phyloP scores from a whole-genome alignment of 2,888 invertebrate genomes.

The Drosophila melanosoma region DNA sequence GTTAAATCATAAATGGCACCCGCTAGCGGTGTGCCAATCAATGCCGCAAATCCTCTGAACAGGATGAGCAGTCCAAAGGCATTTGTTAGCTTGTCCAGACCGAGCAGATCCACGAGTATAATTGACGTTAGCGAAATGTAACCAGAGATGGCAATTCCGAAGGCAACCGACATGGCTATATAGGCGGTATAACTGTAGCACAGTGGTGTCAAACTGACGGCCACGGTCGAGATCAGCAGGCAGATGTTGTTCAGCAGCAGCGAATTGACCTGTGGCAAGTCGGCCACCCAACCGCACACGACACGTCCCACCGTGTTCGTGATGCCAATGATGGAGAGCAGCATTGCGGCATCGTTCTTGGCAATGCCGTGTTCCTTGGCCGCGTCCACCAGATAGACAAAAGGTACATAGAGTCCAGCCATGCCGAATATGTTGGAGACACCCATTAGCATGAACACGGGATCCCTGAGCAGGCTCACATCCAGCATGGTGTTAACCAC shows the following conservation, averaged over 20 bases:
- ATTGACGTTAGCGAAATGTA: conserved; percentile 99
- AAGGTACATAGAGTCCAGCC: conserved; percentile 98
- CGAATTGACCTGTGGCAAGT: conserved; percentile 96
- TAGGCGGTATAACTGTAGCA: conserved; percentile 91
- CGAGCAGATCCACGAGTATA: conserved; percentile 97
- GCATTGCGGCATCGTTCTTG: conserved; percentile 87
- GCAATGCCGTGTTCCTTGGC: conserved; percentile 90
- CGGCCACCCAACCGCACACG: conserved; percentile 94
- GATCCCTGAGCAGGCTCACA: conserved; percentile 93
- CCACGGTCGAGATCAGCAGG: conserved; percentile 94
- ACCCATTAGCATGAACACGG: conserved; percentile 95
- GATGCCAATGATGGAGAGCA: conserved; percentile 89
- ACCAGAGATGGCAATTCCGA: conserved; percentile 97
- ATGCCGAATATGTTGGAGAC: conserved; percentile 98
- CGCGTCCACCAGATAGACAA: conserved; percentile 96
- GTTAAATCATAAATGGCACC: conserved; percentile 97
- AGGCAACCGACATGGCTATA: conserved; percentile 93
- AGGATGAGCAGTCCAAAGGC: conserved; percentile 98
- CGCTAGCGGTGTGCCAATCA: conserved; percentile 93
- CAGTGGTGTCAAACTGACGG: conserved; percentile 93
- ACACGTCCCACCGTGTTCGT: conserved; percentile 97
- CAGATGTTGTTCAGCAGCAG: conserved; percentile 97
- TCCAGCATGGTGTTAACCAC: conserved; percentile 96
- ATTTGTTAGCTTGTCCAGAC: conserved; percentile 97
- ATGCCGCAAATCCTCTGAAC: conserved; percentile 97